Base-by-base conservation (phyloP, 2,888 invertebrate genomes). In the Alitta virens region DNA sequence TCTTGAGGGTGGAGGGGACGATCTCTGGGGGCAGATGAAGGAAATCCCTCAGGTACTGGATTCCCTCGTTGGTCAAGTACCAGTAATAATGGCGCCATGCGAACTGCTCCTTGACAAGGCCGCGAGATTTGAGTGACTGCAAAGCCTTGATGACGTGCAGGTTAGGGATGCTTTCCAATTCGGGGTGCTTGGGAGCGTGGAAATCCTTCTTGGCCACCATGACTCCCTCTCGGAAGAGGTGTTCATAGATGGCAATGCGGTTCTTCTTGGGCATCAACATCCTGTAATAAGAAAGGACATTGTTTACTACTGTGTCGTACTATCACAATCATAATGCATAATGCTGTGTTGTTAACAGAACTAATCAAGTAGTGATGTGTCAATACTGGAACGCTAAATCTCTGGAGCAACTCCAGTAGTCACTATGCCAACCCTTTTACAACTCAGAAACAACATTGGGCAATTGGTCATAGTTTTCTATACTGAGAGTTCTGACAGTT, bases 181-280 rank as follows among this genome's bases (percentile, higher is more conserved):
- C 94, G 5, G 97, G 94, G 83, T 99, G 99, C 84, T 94, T 94
- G n/a, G 95, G 91, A 59, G 93, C 91, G 86, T 95, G 92, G 84
- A 92, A 93, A 85, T 99, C 98, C 82, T 99, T 98, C 84, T 96
- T 96, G 12, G 99, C 99, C 76, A 99, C 98, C 89, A 98, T 91
- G 68, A 99, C 99, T 83, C 99, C 99, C 85, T 99, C 98, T 83
- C 95, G 95, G 84, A 98, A 97, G 75, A 98, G 89, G 86, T 93
- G 92, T 83, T 99, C 98, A 85, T 94, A 99, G 83, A 99, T 98
- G 75, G 92, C 87, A 74, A 93, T 91, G 81, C 96, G 90, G 84
- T 96, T 94, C 86, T 93, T 92, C 87, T 97, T 98, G 78, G 98
- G 96, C 95, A 99, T 99, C 94, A 99, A 95, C 99, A 99, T 99